These are phyloP conservation scores for Ephialtes manifestator DNA, from an alignment of 2,888 invertebrate genomes.

Conservation along the genomic window DNA sequence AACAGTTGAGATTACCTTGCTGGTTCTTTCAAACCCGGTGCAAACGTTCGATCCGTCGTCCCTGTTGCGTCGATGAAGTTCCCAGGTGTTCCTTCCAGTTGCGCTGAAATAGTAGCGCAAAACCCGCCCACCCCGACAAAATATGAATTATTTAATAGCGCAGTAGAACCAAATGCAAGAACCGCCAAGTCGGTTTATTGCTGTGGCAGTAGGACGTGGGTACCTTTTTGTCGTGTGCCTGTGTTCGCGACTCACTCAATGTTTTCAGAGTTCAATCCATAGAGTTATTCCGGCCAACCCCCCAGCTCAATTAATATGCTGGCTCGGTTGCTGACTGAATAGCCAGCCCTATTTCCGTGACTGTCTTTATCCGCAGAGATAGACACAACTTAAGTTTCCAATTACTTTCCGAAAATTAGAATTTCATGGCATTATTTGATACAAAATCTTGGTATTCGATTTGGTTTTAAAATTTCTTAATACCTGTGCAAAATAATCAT, in stretches of 20 bases:
- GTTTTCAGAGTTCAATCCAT: slow-evolving; percentile 12
- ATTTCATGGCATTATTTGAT: background rate
- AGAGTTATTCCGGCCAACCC: background rate
- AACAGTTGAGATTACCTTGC: slow-evolving; percentile 39
- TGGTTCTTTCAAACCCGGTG: slow-evolving; percentile 40
- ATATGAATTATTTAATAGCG: slow-evolving; percentile 18
- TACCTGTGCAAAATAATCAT: background rate
- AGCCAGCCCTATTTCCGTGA: background rate
- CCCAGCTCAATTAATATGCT: background rate
- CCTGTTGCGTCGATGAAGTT: slow-evolving; percentile 27
- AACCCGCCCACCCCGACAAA: background rate
- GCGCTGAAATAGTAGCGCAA: background rate
- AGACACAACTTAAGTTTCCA: background rate
- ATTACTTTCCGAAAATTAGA: background rate
- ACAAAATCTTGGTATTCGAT: background rate
- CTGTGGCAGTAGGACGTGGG: background rate
- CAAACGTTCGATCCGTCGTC: slow-evolving; percentile 33
- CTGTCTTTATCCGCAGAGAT: background rate
- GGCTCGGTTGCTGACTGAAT: background rate
- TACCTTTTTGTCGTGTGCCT: slow-evolving; percentile 31
- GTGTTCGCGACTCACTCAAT: slow-evolving; percentile 14
- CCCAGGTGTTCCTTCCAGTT: slow-evolving; percentile 25
- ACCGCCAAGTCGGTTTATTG: background rate
- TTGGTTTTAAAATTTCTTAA: background rate
- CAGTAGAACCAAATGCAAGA: background rate